Conservation (phyloP, 35 echinoderm and acorn worm genomes). For the Ophiothrix spiculata region DNA sequence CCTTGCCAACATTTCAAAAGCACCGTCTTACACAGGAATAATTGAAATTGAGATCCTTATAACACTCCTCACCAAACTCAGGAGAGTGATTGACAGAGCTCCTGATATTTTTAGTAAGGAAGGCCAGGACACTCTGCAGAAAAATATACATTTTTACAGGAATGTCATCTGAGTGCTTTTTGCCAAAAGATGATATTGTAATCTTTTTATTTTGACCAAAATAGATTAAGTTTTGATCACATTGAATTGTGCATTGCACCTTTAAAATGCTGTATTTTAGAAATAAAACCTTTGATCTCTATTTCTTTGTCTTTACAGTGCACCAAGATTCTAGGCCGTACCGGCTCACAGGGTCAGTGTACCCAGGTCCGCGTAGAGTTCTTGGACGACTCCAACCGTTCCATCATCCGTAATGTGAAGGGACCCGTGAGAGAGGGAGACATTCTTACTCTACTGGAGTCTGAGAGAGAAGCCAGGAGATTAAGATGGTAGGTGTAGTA, state of each 20-base stretch:
- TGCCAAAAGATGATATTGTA: not conserved
- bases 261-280: not conserved
- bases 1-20: too few species aligned
- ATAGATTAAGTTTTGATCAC: not conserved
- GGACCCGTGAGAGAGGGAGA: constrained; percentile 95
- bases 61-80: too few species aligned
- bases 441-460: constrained; percentile 92
- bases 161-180: not conserved
- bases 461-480: constrained; percentile 95
- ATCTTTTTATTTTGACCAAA: not conserved
- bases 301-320: constrained; percentile 46
- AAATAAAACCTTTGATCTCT: not conserved
- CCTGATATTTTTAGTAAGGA: too few species aligned
- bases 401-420: constrained; percentile 99
- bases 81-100: too few species aligned
- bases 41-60: too few species aligned
- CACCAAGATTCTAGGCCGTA: constrained; percentile 90
- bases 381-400: constrained; percentile 92
- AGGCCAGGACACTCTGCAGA: too few species aligned
- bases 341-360: constrained; percentile 98
- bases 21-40: too few species aligned
- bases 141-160: not conserved
- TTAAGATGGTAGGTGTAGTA: constrained; percentile 59
- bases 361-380: constrained; percentile 98
- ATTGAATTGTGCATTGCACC: not conserved